Evolutionary conservation across 2,113 vertebrate species (phyloP).

Genomic region (Mola mola): DNA sequence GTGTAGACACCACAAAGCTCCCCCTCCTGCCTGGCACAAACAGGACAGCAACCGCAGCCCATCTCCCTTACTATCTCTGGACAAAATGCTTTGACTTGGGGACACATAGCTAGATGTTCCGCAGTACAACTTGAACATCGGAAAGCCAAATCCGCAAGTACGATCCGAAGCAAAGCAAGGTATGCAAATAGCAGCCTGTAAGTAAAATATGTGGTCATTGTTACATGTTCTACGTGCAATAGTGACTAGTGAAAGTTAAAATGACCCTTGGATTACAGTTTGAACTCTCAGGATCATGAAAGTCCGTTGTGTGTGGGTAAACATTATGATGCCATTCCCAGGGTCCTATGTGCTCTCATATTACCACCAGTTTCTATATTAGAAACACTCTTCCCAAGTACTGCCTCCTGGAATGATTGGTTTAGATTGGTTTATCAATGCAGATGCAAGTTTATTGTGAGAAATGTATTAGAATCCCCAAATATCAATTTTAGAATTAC

Average conservation of each 20-base stretch:
- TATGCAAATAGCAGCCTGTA: slow-evolving; percentile 59
- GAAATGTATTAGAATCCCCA: too few relatives aligned
- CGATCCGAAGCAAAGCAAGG: slow-evolving; percentile 52
- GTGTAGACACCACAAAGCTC: slow-evolving; percentile 91
- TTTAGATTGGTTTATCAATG: too few relatives aligned
- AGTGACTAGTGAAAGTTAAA: slow-evolving; percentile 11
- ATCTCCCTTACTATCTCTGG: slow-evolving; percentile 86
- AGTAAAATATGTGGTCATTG: slow-evolving; percentile 59
- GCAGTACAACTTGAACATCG: slow-evolving; percentile 88
- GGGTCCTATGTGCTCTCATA: slow-evolving; percentile 77
- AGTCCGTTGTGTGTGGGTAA: slow-evolving; percentile 54
- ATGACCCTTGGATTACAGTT: slow-evolving; percentile 27
- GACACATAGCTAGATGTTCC: slow-evolving; percentile 78
- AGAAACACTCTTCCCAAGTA: not conserved
- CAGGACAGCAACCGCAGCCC: slow-evolving; percentile 90
- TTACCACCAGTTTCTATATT: slow-evolving; percentile 47
- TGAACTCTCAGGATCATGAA: slow-evolving; percentile 31
- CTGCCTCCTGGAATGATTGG: not conserved
- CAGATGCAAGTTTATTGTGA: too few relatives aligned
- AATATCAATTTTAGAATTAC: too few relatives aligned
- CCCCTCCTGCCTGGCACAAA: slow-evolving; percentile 83
- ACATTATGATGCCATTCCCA: slow-evolving; percentile 63
- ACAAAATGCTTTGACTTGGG: slow-evolving; percentile 73
- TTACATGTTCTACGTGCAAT: slow-evolving; percentile 9
- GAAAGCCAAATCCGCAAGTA: slow-evolving; percentile 83